These are phyloP conservation scores for Eledone cirrhosa DNA, from an alignment of 2,888 invertebrate species.

Conservation along the genomic window DNA sequence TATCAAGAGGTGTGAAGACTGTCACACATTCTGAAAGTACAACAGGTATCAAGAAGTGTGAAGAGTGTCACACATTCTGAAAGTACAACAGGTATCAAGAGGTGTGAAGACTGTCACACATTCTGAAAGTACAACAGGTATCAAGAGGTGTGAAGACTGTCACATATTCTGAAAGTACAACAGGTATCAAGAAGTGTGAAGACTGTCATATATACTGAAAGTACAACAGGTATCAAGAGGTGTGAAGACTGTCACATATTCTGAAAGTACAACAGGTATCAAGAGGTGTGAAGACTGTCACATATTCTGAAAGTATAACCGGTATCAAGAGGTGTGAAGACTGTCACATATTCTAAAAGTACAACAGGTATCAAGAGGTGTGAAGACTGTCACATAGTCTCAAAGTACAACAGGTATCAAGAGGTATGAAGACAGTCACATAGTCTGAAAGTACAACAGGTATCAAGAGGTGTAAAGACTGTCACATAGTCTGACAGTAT, in stretches of 20 bases:
- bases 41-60: conserved; percentile 41
- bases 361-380: conserved; percentile 67
- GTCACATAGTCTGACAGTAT: conserved; percentile 75
- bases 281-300: conserved; percentile 81
- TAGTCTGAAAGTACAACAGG: conserved; percentile 66
- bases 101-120: conserved; percentile 86
- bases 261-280: conserved; percentile 36
- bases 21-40: conserved; percentile 75
- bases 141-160: conserved; percentile 78
- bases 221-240: conserved; percentile 64
- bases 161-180: conserved; percentile 72
- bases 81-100: conserved; percentile 47
- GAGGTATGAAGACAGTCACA: conserved; percentile 84
- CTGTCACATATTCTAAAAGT: conserved; percentile 78
- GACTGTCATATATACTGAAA: conserved; percentile 78
- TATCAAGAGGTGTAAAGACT: conserved; percentile 76
- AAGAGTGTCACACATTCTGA: conserved; percentile 81
- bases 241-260: conserved; percentile 84
- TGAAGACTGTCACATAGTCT: conserved; percentile 83
- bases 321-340: conserved; percentile 73
- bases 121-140: conserved; percentile 45
- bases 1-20: conserved; percentile 76
- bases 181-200: conserved; percentile 67
- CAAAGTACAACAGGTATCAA: background rate
- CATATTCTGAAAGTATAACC: conserved; percentile 70